Base-by-base conservation (phyloP, 35 echinoderm and acorn worm genomes). In the Ophioderma brevispina region DNA sequence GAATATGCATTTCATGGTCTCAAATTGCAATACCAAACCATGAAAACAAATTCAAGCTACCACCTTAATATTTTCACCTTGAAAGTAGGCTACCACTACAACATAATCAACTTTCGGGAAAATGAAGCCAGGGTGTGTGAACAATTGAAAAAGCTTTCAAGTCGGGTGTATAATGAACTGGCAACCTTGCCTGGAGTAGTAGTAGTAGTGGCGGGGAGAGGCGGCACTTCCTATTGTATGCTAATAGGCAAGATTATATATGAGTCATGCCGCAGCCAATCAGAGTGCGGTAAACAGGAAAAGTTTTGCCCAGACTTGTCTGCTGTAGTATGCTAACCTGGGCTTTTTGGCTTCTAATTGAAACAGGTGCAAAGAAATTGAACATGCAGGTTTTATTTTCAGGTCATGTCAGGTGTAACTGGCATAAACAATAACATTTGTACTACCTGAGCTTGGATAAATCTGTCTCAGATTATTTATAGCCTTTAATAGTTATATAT, bases 291-390 rank as follows among this genome's bases (percentile, higher is more conserved):
- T 70, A 70, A 70, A 70, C 59, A 70, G 15, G 59, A 70, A 70
- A 70, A 70, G 59, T 70, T 70, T 70, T 70, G 59, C 59, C 59
- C 59, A 70, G 59, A 70, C 59, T 13, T 70, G 59, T 70, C 59
- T 25, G 59, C 1, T 70, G 59, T 70, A 25, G 59, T 70, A 15
- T 8, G 41, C 4, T 46, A 46, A 46, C 17, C 4, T 46, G 41
- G 5, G 41, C 41, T 17, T 46, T 70, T 70, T 70, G 59, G 59
- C 17, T 70, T 18, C 5, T 8, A 25, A 70, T 70, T 30, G 3
- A 70, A 70, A 70, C 59, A 70, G 59, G 59, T 70, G 59, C 28
- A 70, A 70, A 70, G 59, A 25, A 2, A 70, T 30, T 2, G n/a
- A 70, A 70, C 59, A 70, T 25, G 23, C 59, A 30, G 10, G 59